A percentile compares a stretch with the other conserved stretches of the same genome.
These are phyloP conservation scores for Habrosyne pyritoides DNA, from an alignment of 2,888 invertebrate genomes.

Conservation along the genomic window DNA sequence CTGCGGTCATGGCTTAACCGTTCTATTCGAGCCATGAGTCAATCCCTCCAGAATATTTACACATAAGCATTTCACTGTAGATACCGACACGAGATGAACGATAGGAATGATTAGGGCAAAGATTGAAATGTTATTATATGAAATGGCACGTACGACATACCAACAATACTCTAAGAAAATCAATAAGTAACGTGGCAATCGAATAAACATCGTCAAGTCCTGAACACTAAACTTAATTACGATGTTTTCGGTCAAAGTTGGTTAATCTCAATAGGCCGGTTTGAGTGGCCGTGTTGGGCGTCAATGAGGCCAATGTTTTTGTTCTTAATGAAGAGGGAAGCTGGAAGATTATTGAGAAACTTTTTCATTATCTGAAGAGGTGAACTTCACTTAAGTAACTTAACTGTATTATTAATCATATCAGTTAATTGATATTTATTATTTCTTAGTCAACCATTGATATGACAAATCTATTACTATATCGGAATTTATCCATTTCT, in stretches of 20 bases:
- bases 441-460: neutral
- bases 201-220: slow-evolving; percentile 48
- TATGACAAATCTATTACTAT: neutral
- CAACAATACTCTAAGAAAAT: slow-evolving; percentile 31
- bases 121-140: neutral
- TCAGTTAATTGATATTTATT: neutral
- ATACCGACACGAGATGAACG: too few species aligned
- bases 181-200: slow-evolving; percentile 45
- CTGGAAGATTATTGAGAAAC: slow-evolving; percentile 54
- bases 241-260: slow-evolving; percentile 58
- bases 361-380: slow-evolving; percentile 40
- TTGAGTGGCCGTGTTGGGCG: slow-evolving; percentile 38
- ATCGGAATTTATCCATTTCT: neutral
- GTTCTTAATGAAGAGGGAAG: slow-evolving; percentile 45
- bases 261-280: slow-evolving; percentile 61
- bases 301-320: slow-evolving; percentile 47
- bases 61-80: neutral
- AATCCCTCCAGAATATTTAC: slow-evolving; percentile 15
- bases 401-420: neutral
- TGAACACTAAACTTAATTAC: slow-evolving; percentile 58
- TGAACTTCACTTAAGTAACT: neutral
- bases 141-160: slow-evolving; percentile 1
- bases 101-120: neutral
- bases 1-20: slow-evolving; percentile 24
- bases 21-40: slow-evolving; percentile 28